These are phyloP conservation scores for Pseudobourletiella spinata DNA, from an alignment of 1,140 invertebrate species.

Conservation along the genomic window DNA sequence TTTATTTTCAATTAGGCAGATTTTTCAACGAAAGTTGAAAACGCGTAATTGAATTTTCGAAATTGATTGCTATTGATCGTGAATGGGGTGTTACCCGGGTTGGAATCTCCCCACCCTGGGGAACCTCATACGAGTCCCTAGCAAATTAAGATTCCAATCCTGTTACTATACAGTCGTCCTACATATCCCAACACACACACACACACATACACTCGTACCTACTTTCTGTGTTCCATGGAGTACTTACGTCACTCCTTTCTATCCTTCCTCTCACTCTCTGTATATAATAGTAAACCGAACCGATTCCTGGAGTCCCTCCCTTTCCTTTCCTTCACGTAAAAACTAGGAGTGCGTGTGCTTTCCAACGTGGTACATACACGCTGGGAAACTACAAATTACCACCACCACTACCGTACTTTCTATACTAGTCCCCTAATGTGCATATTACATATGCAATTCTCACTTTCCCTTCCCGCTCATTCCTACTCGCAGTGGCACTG, in stretches of 20 bases:
- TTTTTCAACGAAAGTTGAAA: constrained; percentile 31
- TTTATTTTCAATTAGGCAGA: constrained; percentile 32
- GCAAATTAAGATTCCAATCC: constrained; percentile 28
- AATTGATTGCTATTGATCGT: constrained; percentile 28
- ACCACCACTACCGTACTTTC: too few species aligned
- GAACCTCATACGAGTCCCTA: constrained; percentile 17
- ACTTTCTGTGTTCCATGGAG: background rate
- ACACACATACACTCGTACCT: background rate
- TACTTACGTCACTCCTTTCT: too few species aligned
- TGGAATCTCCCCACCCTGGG: constrained; percentile 14
- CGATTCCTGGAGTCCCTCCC: constrained; percentile 15
- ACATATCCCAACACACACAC: background rate
- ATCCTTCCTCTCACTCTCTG: constrained; percentile 2
- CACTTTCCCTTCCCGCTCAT: too few species aligned
- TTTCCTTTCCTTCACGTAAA: too few species aligned
- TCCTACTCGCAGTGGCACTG: too few species aligned
- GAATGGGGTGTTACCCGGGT: constrained; percentile 14
- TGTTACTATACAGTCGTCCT: too few species aligned
- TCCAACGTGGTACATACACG: too few species aligned
- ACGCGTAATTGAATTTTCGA: constrained; percentile 27
- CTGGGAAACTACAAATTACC: too few species aligned
- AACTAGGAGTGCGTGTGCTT: too few species aligned
- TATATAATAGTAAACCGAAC: constrained; percentile 12
- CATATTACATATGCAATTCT: constrained; percentile 10
- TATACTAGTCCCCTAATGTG: too few species aligned